Evolutionary conservation across 2,888 invertebrate genomes (phyloP).

Genomic region (Dynastes maya): DNA sequence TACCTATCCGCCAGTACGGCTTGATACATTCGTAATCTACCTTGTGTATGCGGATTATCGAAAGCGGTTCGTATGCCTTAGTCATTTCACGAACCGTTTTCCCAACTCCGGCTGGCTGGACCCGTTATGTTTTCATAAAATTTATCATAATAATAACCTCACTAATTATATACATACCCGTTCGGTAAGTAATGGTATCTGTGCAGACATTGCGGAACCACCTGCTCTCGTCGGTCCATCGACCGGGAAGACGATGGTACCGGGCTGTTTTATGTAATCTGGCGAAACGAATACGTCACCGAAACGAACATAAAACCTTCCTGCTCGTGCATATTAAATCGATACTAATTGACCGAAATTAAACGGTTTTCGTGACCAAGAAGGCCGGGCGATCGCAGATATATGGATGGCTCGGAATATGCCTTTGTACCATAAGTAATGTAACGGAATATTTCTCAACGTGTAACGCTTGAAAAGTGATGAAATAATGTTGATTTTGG

Average conservation of each 20-base stretch:
- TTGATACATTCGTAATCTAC: background rate
- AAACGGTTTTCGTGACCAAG: conserved; percentile 33
- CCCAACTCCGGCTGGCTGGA: background rate
- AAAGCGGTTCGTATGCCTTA: background rate
- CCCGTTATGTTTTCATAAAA: conserved; percentile 43
- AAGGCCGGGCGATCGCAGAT: background rate
- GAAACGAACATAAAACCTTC: conserved; percentile 17
- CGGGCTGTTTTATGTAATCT: conserved; percentile 13
- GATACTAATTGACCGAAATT: conserved; percentile 40
- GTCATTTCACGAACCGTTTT: conserved; percentile 25
- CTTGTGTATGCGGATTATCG: background rate
- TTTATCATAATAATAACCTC: conserved; percentile 42
- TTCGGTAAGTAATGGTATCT: conserved; percentile 28
- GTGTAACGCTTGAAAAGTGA: too few species aligned
- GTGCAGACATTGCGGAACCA: conserved; percentile 42
- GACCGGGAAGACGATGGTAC: conserved; percentile 3
- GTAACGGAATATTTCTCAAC: conserved; percentile 1
- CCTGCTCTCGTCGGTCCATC: conserved; percentile 18
- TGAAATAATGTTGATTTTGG: background rate
- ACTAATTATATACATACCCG: conserved; percentile 42
- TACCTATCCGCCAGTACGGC: background rate
- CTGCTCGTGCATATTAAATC: conserved; percentile 31
- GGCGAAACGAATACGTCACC: conserved; percentile 33
- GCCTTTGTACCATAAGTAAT: too few species aligned
- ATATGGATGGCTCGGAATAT: background rate